Evolutionary conservation across 2,888 invertebrate species (phyloP).

Genomic region (Protula sp.): DNA sequence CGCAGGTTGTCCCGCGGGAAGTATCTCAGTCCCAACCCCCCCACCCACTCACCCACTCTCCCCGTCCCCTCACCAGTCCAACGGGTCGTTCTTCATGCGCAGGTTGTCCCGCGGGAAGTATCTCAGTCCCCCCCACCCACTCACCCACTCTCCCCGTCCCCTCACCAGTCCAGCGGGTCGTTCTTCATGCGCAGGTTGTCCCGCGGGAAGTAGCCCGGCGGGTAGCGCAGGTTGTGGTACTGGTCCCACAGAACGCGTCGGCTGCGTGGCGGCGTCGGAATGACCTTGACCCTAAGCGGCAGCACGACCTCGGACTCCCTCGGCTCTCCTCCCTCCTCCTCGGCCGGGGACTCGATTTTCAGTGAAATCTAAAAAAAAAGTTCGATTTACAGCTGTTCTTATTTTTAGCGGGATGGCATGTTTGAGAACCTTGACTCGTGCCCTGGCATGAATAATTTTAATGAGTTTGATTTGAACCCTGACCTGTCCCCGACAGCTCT

Average conservation of each 20-base stretch:
- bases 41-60: too few species aligned
- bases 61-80: slow-evolving; percentile 86
- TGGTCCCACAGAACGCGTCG: slow-evolving; percentile 95
- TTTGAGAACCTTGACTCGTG: too few species aligned
- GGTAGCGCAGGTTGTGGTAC: slow-evolving; percentile 91
- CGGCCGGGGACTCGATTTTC: slow-evolving; percentile 3
- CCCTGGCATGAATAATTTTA: too few species aligned
- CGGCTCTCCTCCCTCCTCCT: slow-evolving; percentile 41
- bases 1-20: too few species aligned
- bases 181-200: slow-evolving; percentile 89
- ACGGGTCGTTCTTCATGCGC: slow-evolving; percentile 84
- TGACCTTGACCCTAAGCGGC: slow-evolving; percentile 74
- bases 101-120: slow-evolving; percentile 93
- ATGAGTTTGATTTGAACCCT: too few species aligned
- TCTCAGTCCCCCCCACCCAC: slow-evolving; percentile 84
- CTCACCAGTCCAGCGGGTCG: slow-evolving; percentile 86
- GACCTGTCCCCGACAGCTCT: too few species aligned
- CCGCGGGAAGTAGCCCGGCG: slow-evolving; percentile 91
- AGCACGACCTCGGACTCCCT: slow-evolving; percentile 57
- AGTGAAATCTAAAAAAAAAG: neutral
- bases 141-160: too few species aligned
- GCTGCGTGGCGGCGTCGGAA: slow-evolving; percentile 78
- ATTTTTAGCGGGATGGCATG: too few species aligned
- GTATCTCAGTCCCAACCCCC: too few species aligned
- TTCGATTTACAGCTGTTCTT: neutral